phyloP scores from a whole-genome alignment of 2,113 vertebrate genomes.

The Oreochromis spilurus region DNA sequence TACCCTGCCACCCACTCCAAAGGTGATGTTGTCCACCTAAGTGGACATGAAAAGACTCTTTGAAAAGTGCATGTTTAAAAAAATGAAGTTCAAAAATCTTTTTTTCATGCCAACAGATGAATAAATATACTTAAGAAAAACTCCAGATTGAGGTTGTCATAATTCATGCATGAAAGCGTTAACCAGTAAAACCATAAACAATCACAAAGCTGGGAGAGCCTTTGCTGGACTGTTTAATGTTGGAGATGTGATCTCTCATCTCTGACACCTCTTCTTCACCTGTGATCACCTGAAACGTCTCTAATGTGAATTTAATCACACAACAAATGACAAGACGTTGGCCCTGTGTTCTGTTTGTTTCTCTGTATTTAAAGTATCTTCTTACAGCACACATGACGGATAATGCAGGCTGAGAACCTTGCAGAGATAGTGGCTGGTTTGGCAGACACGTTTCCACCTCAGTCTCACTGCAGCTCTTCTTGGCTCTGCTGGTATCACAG shows the following conservation, averaged over 20 bases:
- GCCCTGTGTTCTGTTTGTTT: accelerated
- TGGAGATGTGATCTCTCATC: background rate
- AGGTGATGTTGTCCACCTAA: background rate
- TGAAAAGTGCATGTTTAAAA: background rate
- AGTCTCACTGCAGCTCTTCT: background rate
- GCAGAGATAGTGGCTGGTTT: background rate
- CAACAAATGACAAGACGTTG: background rate
- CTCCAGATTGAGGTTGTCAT: background rate
- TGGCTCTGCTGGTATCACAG: background rate
- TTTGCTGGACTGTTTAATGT: background rate
- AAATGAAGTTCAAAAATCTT: background rate
- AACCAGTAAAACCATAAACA: background rate
- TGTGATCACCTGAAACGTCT: background rate
- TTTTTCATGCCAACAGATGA: background rate
- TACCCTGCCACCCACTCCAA: background rate
- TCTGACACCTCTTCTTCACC: background rate
- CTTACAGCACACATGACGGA: accelerated
- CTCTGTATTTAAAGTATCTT: background rate
- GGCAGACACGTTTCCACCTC: background rate
- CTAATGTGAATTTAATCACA: background rate
- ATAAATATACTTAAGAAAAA: background rate
- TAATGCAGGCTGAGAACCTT: background rate
- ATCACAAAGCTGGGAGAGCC: accelerated
- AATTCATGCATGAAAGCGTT: accelerated
- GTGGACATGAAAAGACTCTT: background rate